A percentile compares a stretch with the other conserved stretches of the same genome.
Evolutionary conservation across 92 coral and sea anemone genomes (phyloP).

Genomic region (Epizoanthus fatuus): DNA sequence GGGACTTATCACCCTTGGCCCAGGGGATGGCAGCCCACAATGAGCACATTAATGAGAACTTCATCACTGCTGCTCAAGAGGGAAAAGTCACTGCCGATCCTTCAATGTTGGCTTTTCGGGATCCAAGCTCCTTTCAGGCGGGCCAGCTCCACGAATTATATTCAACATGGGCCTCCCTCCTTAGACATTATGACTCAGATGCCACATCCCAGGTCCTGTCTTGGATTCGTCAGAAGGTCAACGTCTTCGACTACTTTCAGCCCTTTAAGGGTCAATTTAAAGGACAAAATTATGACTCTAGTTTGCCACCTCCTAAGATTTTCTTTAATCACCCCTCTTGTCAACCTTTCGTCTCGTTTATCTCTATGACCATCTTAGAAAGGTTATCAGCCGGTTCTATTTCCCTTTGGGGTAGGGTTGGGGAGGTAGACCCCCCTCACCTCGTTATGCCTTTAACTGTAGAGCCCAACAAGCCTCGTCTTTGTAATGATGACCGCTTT

Average conservation of each 20-base stretch:
- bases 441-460: too few relatives aligned
- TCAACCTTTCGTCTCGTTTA: too few relatives aligned
- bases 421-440: too few relatives aligned
- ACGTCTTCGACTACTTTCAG: background rate
- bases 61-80: slow-evolving; percentile 13
- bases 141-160: slow-evolving; percentile 37
- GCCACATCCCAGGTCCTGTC: background rate
- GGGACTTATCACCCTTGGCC: background rate
- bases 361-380: too few relatives aligned
- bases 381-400: too few relatives aligned
- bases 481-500: too few relatives aligned
- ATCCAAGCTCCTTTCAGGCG: slow-evolving; percentile 39
- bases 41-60: slow-evolving; percentile 21
- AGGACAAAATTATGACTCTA: too few relatives aligned
- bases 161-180: background rate
- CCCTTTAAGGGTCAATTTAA: background rate
- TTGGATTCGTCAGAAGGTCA: slow-evolving; percentile 5
- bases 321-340: too few relatives aligned
- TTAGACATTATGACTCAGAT: background rate
- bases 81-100: slow-evolving; percentile 36
- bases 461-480: too few relatives aligned
- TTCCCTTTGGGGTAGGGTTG: too few relatives aligned
- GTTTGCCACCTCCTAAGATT: too few relatives aligned
- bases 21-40: slow-evolving; percentile 43
- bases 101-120: slow-evolving; percentile 51